A percentile compares a stretch with the other conserved stretches of the same genome.
These are phyloP conservation scores for Drosophila parthenogenetica DNA, from an alignment of 2,888 invertebrate species.

Conservation along the genomic window DNA sequence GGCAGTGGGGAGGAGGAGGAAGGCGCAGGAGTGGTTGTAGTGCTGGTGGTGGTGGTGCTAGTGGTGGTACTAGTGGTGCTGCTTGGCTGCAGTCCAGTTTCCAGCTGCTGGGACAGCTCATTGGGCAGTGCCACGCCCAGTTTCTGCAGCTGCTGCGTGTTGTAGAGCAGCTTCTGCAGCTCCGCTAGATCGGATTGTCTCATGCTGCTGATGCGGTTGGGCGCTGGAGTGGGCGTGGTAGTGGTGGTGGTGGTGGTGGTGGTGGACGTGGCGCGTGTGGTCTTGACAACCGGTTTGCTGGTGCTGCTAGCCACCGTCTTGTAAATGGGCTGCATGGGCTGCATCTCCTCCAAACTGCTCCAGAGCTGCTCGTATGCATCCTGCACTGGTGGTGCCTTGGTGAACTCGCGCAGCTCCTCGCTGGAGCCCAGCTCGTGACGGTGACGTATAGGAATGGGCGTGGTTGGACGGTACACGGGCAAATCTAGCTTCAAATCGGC, in stretches of 20 bases:
- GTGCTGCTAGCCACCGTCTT: slow-evolving; percentile 56
- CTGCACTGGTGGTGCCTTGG: slow-evolving; percentile 63
- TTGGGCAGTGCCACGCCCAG: slow-evolving; percentile 77
- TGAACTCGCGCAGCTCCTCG: slow-evolving; percentile 77
- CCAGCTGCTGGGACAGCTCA: slow-evolving; percentile 76
- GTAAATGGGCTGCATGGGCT: slow-evolving; percentile 78
- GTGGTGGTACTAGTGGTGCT: slow-evolving; percentile 26
- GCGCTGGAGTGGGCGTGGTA: slow-evolving; percentile 9
- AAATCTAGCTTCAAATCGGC: slow-evolving; percentile 56
- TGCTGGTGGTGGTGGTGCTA: slow-evolving; percentile 18
- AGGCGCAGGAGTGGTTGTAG: slow-evolving; percentile 18
- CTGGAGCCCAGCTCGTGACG: slow-evolving; percentile 56
- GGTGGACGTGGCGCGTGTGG: not conserved
- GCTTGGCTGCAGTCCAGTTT: slow-evolving; percentile 60
- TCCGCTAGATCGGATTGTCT: slow-evolving; percentile 86
- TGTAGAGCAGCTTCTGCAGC: slow-evolving; percentile 85
- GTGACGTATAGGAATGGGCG: not conserved
- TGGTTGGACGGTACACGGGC: slow-evolving; percentile 55
- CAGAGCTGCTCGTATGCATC: slow-evolving; percentile 67
- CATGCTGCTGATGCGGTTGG: too few relatives aligned
- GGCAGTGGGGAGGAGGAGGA: slow-evolving; percentile 28
- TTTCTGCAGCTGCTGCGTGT: slow-evolving; percentile 84
- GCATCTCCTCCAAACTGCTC: slow-evolving; percentile 67
- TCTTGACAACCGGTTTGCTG: not conserved
- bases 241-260: slow-evolving; percentile 38